phyloP scores from a whole-genome alignment of 2,113 vertebrate genomes.

The Pseudopodoces humilis region DNA sequence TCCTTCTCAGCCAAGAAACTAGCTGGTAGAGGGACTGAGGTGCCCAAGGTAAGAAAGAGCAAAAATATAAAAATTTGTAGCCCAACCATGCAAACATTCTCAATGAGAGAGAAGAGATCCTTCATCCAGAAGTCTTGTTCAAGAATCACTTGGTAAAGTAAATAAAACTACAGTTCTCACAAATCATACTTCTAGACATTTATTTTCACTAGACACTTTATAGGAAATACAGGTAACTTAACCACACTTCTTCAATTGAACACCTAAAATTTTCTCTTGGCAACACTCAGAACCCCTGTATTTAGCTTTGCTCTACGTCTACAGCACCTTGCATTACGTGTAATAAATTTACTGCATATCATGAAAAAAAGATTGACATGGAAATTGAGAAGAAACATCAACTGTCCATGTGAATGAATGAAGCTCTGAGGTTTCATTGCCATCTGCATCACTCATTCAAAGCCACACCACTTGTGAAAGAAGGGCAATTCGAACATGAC shows the following conservation, averaged over 20 bases:
- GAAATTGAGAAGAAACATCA: background rate
- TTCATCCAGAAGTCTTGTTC: background rate
- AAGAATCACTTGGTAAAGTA: background rate
- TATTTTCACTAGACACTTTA: background rate
- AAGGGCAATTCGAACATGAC: background rate
- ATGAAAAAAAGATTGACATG: background rate
- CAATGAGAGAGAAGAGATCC: background rate
- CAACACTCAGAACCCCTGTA: background rate
- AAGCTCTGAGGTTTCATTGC: background rate
- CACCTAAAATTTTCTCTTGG: background rate
- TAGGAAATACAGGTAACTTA: background rate
- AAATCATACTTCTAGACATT: background rate
- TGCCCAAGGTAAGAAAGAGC: background rate
- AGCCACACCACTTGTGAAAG: background rate
- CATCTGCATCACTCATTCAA: background rate
- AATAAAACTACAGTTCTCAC: background rate
- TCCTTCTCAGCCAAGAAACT: background rate
- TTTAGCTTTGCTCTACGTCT: background rate
- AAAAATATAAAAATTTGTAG: background rate
- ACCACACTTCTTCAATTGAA: background rate
- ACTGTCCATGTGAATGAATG: background rate
- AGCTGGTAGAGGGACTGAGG: background rate
- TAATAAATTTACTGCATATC: background rate
- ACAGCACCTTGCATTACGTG: background rate
- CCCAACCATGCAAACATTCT: background rate